A percentile compares a stretch with the other conserved stretches of the same genome.
phyloP scores from a whole-genome alignment of 92 coral and sea anemone genomes.

The Palythoa caribaeorum region DNA sequence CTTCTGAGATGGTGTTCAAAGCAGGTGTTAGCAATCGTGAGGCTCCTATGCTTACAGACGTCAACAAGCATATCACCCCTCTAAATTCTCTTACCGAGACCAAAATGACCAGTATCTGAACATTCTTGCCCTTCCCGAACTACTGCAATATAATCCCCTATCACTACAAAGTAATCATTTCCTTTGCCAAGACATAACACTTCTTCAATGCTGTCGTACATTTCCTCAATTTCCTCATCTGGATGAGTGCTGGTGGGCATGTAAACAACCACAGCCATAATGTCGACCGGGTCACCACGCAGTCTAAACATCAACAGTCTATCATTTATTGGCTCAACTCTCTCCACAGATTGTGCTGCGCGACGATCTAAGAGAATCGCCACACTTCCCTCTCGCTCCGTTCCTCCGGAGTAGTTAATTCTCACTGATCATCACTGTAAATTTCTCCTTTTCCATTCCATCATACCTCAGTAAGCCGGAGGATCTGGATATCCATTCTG shows the following conservation, averaged over 20 bases:
- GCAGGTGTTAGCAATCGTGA: too few relatives aligned
- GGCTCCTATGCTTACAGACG: not conserved
- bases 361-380: slow-evolving; percentile 18
- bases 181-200: slow-evolving; percentile 8
- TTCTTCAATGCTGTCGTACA: slow-evolving; percentile 33
- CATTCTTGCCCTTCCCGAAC: slow-evolving; percentile 29
- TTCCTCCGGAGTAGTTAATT: slow-evolving; percentile 36
- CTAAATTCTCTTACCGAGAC: slow-evolving; percentile 16
- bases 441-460: slow-evolving; percentile 15
- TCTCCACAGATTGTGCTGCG: slow-evolving; percentile 23
- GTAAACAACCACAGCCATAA: slow-evolving; percentile 23
- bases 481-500: slow-evolving; percentile 10
- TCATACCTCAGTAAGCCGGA: slow-evolving; percentile 32
- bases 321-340: slow-evolving; percentile 34
- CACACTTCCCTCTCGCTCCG: slow-evolving; percentile 23
- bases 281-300: slow-evolving; percentile 37
- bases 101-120: not conserved
- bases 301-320: slow-evolving; percentile 36
- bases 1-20: too few relatives aligned
- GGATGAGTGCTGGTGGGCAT: slow-evolving; percentile 34
- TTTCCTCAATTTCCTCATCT: slow-evolving; percentile 41
- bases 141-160: slow-evolving; percentile 32
- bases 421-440: not conserved
- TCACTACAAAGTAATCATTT: slow-evolving; percentile 16
- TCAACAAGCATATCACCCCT: not conserved